Percentiles rank a stretch among this genome's conserved stretches.
phyloP scores from a whole-genome alignment of 2,888 invertebrate genomes.

The Drosophila flavopinicola region DNA sequence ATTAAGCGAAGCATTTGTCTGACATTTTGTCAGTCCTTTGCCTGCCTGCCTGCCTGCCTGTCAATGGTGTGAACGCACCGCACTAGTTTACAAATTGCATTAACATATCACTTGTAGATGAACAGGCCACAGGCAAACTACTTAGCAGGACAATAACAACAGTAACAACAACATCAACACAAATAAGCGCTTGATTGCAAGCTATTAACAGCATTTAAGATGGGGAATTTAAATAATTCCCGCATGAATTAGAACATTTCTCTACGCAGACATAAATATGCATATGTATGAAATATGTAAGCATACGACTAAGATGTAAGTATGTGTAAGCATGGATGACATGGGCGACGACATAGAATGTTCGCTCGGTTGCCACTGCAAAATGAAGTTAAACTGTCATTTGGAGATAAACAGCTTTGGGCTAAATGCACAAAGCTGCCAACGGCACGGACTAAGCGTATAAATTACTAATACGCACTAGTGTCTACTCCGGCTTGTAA shows the following conservation, averaged over 20 bases:
- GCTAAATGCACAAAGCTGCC: conserved; percentile 46
- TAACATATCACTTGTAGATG: conserved; percentile 56
- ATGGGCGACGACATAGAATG: conserved; percentile 11
- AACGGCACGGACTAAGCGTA: conserved; percentile 49
- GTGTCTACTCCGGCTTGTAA: conserved; percentile 44
- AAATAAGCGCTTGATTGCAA: conserved; percentile 70
- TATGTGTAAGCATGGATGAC: neutral
- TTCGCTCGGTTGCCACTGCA: conserved; percentile 23
- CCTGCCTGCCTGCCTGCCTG: neutral
- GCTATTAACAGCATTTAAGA: conserved; percentile 80
- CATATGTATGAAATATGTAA: neutral
- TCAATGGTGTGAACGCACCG: conserved; percentile 24
- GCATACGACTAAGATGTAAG: neutral
- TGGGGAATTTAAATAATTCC: conserved; percentile 76
- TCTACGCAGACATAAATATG: neutral
- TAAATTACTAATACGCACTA: conserved; percentile 75
- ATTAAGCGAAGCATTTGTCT: conserved; percentile 26
- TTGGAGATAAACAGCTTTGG: conserved; percentile 68
- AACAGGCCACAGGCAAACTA: conserved; percentile 4
- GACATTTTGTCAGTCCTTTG: conserved; percentile 19
- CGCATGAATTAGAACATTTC: conserved; percentile 67
- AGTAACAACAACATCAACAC: conserved; percentile 28
- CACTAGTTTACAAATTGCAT: conserved; percentile 62
- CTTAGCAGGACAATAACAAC: conserved; percentile 14
- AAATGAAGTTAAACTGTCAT: conserved; percentile 69